Percentiles rank a stretch among this genome's conserved stretches.
These are phyloP conservation scores for Lepidocyrtoides sp. DNA, from an alignment of 2,888 invertebrate species.

Conservation along the genomic window DNA sequence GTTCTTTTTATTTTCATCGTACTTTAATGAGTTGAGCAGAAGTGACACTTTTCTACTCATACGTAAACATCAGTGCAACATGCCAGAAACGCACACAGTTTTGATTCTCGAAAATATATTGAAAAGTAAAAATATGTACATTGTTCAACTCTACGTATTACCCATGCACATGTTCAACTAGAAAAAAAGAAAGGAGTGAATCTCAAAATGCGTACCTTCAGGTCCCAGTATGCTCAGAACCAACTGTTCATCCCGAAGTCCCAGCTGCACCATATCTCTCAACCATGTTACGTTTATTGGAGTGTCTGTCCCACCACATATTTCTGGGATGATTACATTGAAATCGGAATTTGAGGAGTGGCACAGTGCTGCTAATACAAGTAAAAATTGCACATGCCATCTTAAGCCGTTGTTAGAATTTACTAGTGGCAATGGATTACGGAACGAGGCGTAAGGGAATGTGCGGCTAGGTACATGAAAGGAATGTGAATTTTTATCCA, in stretches of 20 bases:
- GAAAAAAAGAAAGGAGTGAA: not conserved
- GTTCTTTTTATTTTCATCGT: not conserved
- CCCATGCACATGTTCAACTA: not conserved
- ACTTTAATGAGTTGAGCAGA: slow-evolving; percentile 19
- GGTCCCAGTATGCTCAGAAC: slow-evolving; percentile 82
- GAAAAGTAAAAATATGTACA: not conserved
- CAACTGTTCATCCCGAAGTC: slow-evolving; percentile 83
- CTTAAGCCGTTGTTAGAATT: slow-evolving; percentile 32
- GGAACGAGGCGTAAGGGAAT: slow-evolving; percentile 34
- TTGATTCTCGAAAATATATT: not conserved
- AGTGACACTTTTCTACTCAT: not conserved
- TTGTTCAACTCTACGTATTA: not conserved
- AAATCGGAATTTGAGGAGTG: slow-evolving; percentile 83
- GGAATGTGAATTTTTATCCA: slow-evolving; percentile 17
- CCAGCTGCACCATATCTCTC: slow-evolving; percentile 84
- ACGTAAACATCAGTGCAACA: not conserved
- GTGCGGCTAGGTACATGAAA: slow-evolving; percentile 36
- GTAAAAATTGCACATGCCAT: slow-evolving; percentile 63
- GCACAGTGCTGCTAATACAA: slow-evolving; percentile 71
- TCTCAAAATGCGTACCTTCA: slow-evolving; percentile 81
- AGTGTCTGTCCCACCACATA: slow-evolving; percentile 79
- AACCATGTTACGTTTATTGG: slow-evolving; percentile 84
- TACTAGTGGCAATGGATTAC: slow-evolving; percentile 44
- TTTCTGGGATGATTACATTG: slow-evolving; percentile 85
- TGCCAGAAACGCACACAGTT: not conserved